Conservation (phyloP, 2,797 vertebrate genomes). For the Emys orbicularis region DNA sequence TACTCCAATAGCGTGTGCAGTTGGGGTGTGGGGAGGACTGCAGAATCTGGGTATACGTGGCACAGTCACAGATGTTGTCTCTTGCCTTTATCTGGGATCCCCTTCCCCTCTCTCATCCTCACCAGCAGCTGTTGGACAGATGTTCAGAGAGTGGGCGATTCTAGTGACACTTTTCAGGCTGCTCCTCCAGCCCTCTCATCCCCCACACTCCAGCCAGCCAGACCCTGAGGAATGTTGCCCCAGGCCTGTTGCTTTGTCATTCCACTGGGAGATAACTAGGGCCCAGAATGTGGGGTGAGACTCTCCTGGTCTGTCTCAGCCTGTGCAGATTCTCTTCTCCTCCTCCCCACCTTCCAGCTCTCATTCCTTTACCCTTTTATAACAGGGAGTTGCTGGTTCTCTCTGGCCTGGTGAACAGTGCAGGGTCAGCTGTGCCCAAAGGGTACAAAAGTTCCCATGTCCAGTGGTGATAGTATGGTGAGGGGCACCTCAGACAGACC, state of each 20-base stretch:
- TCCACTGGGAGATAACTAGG: accelerated
- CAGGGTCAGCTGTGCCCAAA: not conserved
- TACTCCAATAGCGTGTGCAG: not conserved
- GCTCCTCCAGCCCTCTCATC: not conserved
- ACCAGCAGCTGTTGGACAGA: not conserved
- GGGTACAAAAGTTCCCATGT: not conserved
- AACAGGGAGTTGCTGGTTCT: not conserved
- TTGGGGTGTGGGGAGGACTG: accelerated
- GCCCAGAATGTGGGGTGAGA: not conserved
- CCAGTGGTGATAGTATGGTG: accelerated
- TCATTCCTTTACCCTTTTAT: not conserved
- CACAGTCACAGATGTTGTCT: not conserved
- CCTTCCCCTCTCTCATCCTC: not conserved
- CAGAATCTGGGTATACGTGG: not conserved
- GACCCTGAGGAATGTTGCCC: not conserved
- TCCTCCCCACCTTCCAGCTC: not conserved
- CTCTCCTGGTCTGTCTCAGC: accelerated
- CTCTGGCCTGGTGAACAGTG: accelerated
- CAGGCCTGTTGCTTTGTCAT: accelerated
- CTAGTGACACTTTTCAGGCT: not conserved
- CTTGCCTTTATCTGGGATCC: not conserved
- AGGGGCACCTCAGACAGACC: accelerated
- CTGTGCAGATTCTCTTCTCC: accelerated
- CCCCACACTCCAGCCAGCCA: not conserved
- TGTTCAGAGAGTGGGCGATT: not conserved